Base-by-base conservation (phyloP, 1,140 invertebrate species). In the Aricia agestis region DNA sequence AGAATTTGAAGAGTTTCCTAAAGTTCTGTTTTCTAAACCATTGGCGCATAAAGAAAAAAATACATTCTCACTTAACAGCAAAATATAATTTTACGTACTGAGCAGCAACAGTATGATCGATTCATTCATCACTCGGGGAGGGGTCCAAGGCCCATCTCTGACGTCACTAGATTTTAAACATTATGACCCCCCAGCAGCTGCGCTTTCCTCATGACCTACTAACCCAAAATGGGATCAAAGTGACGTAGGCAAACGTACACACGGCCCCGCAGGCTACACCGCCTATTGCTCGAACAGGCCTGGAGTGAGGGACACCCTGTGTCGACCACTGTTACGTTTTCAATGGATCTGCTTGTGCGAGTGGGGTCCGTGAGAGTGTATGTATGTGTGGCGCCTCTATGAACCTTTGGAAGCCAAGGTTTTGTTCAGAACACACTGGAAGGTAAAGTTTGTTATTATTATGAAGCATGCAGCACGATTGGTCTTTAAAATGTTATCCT, bases 181-280 rank as follows among this genome's bases (percentile, higher is more conserved):
- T 85, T 78, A 81, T 72, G 80, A 79, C 81, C 84, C 76, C 78
- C 59, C 80, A 67, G 76, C 72, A 76, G 76, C 79, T 86, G 85
- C 83, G 85, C 79, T 79, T 83, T 82, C 80, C 82, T 85, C 80
- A 78, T 85, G 88, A 90, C 88, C 88, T 89, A 90, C 82, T 90
- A 77, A 90, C 88, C 88, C 84, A 89, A 89, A 90, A 89, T 76
- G 78, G 75, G 74, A 70, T 82, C 73, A 76, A 72, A 78, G 82
- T 89, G 88, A 90, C 88, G 88, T 90, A 87, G 86, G 77, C 78
- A 80, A 36, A 72, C 66, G 80, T 90, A 90, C 85, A 87, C 67
- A 76, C 77, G 70, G 69, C 58, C 71, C 18, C 76, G 74, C 76
- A 81, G 74, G 77, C 11, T 76, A 71, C 67, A 65, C 59, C 57